phyloP scores from a whole-genome alignment of 37 sponge, comb jelly and placozoan genomes.

The Haliclona indistincta region DNA sequence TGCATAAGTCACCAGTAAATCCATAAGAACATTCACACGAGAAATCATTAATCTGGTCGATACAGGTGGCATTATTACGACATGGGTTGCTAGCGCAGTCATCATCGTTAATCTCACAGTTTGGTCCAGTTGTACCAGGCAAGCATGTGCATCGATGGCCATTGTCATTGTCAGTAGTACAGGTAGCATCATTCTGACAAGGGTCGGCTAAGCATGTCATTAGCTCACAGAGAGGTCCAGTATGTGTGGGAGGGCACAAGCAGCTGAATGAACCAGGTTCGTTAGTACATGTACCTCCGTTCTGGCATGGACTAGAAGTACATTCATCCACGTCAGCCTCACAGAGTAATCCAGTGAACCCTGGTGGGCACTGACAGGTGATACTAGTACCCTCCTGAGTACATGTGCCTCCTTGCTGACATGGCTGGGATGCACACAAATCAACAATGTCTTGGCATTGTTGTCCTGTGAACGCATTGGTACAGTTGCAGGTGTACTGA shows the following conservation, averaged over 20 bases:
- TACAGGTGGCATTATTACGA: slow-evolving; percentile 13
- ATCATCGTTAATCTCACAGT: slow-evolving; percentile 5
- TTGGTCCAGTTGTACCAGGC: no score
- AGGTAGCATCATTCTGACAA: no score
- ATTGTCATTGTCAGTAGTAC: no score
- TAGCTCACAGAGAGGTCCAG: not conserved
- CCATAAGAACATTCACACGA: slow-evolving; percentile 34
- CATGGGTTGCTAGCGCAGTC: slow-evolving; percentile 24
- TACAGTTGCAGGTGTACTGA: slow-evolving; percentile 14
- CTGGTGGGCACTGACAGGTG: slow-evolving; percentile 22
- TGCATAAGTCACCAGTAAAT: slow-evolving; percentile 24
- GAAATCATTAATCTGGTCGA: slow-evolving; percentile 12
- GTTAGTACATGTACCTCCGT: slow-evolving; percentile 12
- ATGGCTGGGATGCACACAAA: not conserved
- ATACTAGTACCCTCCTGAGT: slow-evolving; percentile 7
- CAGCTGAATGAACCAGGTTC: slow-evolving; percentile 3
- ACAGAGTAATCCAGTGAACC: slow-evolving; percentile 17
- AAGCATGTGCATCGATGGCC: no score
- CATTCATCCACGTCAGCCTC: slow-evolving; percentile 27
- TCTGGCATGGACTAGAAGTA: slow-evolving; percentile 12
- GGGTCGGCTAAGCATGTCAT: no score
- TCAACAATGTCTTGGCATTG: no score
- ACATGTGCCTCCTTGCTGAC: slow-evolving; percentile 33
- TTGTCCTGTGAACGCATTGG: not conserved
- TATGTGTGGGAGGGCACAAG: not conserved